phyloP scores from a whole-genome alignment of 1,140 invertebrate species.

The Procambarus virginalis region DNA sequence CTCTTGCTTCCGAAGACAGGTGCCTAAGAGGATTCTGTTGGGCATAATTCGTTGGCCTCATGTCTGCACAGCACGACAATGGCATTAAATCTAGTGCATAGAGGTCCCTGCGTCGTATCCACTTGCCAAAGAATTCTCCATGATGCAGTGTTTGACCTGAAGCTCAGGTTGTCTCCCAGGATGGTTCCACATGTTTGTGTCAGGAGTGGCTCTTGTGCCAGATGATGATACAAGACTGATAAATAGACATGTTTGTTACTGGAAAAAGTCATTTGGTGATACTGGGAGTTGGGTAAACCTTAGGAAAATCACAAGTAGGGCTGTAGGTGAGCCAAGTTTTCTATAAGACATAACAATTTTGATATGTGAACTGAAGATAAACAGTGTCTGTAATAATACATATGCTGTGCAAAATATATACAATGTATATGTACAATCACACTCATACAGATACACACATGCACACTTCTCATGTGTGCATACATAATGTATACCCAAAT shows the following conservation, averaged over 20 bases:
- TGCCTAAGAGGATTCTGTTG: slow-evolving; percentile 23
- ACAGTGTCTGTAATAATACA: slow-evolving; percentile 30
- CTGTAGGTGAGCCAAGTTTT: slow-evolving; percentile 9
- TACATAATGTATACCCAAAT: background rate
- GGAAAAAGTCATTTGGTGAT: background rate
- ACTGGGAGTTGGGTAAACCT: background rate
- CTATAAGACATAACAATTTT: slow-evolving; percentile 17
- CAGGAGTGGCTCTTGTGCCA: background rate
- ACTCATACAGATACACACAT: background rate
- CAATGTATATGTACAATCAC: background rate
- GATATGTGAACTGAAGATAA: background rate
- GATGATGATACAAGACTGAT: background rate
- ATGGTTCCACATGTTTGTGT: background rate
- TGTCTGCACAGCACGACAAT: background rate
- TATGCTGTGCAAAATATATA: slow-evolving; percentile 25
- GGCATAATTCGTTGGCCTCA: background rate
- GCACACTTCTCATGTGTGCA: background rate
- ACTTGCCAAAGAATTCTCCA: background rate
- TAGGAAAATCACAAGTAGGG: slow-evolving; percentile 12
- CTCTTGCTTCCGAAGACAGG: slow-evolving; percentile 42
- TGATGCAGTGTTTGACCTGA: background rate
- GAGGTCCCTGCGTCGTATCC: background rate
- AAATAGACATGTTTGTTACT: background rate
- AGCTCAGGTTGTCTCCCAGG: background rate
- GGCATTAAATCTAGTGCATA: background rate